Conservation (phyloP, 2,113 vertebrate genomes). For the Carettochelys insculpta region DNA sequence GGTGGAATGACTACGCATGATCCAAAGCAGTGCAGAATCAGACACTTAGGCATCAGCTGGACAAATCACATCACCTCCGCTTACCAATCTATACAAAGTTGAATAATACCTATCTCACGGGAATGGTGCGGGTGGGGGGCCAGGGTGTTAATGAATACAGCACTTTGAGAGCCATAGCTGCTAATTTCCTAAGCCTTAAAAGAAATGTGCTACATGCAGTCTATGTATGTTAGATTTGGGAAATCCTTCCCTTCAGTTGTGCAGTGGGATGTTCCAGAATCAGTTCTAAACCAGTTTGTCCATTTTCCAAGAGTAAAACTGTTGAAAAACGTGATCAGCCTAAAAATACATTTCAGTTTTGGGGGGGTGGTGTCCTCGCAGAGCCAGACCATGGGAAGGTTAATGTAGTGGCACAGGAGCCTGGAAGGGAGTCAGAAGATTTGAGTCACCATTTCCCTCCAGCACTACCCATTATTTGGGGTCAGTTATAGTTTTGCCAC, state of each 20-base stretch:
- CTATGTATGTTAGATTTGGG: background rate
- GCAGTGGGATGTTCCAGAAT: background rate
- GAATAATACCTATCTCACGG: background rate
- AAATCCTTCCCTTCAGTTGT: background rate
- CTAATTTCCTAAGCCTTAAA: background rate
- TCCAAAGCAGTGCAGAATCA: background rate
- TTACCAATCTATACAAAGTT: background rate
- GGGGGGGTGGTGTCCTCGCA: background rate
- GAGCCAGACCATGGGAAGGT: background rate
- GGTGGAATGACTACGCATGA: background rate
- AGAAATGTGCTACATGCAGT: background rate
- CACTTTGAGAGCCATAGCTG: background rate
- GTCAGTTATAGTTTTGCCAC: too few relatives aligned
- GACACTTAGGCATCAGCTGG: background rate
- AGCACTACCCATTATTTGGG: rapidly evolving
- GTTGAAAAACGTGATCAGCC: background rate
- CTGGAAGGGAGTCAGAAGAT: background rate
- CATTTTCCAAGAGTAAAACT: background rate
- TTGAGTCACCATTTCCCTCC: background rate
- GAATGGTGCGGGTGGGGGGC: background rate
- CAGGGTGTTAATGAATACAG: background rate
- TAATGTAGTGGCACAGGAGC: background rate
- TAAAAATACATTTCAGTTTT: background rate
- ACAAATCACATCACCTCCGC: background rate
- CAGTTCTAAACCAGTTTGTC: background rate